Conservation (phyloP, 2,888 invertebrate species). For the Candidula unifasciata region DNA sequence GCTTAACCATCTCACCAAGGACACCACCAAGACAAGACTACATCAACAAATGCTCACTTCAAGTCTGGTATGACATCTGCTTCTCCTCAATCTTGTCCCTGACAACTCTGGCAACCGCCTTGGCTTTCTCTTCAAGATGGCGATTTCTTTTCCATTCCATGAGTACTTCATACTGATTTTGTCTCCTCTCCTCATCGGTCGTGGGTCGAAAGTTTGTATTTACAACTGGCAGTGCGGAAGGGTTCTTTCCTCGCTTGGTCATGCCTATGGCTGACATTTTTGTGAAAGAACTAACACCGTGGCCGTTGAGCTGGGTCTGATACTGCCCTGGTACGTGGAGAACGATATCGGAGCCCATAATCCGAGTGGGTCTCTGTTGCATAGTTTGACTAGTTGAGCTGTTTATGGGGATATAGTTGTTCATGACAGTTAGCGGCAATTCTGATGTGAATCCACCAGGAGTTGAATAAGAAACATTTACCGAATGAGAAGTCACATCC, state of each 20-base stretch:
- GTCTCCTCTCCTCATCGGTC: slow-evolving; percentile 39
- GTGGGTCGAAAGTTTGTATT: neutral
- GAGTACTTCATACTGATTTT: slow-evolving; percentile 40
- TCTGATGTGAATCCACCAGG: neutral
- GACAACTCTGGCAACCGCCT: neutral
- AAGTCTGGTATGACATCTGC: slow-evolving; percentile 36
- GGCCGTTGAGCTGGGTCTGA: neutral
- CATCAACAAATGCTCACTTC: slow-evolving; percentile 24
- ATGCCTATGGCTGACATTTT: slow-evolving; percentile 51
- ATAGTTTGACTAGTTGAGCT: neutral
- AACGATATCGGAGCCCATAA: neutral
- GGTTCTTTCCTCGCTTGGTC: slow-evolving; percentile 32
- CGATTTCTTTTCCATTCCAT: slow-evolving; percentile 44
- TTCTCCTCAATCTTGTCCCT: slow-evolving; percentile 41
- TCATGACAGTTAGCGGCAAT: neutral
- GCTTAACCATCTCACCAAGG: too few relatives aligned
- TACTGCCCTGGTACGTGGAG: neutral
- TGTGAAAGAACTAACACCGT: neutral
- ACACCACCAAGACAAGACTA: neutral
- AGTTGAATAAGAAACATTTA: neutral
- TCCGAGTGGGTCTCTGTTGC: neutral
- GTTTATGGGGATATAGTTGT: neutral
- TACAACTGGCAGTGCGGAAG: neutral
- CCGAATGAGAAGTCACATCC: neutral
- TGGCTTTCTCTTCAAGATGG: slow-evolving; percentile 30